Conservation (phyloP, 2,888 invertebrate genomes). For the Diplolepis rosae region DNA sequence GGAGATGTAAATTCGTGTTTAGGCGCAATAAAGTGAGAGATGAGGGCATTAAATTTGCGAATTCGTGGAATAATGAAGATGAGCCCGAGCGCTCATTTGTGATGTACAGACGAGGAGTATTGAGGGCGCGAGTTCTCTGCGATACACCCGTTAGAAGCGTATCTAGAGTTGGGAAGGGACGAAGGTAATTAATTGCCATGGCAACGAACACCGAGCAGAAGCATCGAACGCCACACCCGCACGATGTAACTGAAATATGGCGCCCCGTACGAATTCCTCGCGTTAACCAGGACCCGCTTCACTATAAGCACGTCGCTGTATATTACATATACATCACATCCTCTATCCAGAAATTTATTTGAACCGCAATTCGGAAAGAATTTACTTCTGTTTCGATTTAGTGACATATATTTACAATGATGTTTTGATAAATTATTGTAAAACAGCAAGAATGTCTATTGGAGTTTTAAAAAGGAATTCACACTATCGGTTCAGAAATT, state of each 20-base stretch:
- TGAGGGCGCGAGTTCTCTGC: conserved; percentile 47
- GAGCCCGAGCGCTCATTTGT: conserved; percentile 6
- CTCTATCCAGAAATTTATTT: conserved; percentile 10
- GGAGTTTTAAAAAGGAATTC: too few relatives aligned
- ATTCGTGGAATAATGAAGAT: conserved; percentile 13
- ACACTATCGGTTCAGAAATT: too few relatives aligned
- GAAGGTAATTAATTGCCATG: conserved; percentile 74
- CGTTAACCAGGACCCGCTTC: conserved; percentile 45
- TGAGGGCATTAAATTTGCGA: neutral
- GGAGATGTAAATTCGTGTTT: neutral
- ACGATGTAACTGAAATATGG: conserved; percentile 73
- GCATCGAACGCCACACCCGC: conserved; percentile 70
- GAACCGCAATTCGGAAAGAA: neutral
- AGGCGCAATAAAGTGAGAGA: neutral
- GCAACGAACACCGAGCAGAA: conserved; percentile 71
- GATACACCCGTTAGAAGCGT: conserved; percentile 68
- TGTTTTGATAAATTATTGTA: too few relatives aligned
- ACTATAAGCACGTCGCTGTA: conserved; percentile 43
- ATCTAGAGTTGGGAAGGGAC: conserved; percentile 67
- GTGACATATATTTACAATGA: too few relatives aligned
- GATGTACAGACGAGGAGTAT: neutral
- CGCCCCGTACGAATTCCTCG: conserved; percentile 70
- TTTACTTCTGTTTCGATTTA: too few relatives aligned
- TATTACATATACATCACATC: conserved; percentile 37
- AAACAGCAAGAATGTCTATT: too few relatives aligned